Evolutionary conservation across 1,140 invertebrate genomes (phyloP).

Genomic region (Polypedilum pembai): DNA sequence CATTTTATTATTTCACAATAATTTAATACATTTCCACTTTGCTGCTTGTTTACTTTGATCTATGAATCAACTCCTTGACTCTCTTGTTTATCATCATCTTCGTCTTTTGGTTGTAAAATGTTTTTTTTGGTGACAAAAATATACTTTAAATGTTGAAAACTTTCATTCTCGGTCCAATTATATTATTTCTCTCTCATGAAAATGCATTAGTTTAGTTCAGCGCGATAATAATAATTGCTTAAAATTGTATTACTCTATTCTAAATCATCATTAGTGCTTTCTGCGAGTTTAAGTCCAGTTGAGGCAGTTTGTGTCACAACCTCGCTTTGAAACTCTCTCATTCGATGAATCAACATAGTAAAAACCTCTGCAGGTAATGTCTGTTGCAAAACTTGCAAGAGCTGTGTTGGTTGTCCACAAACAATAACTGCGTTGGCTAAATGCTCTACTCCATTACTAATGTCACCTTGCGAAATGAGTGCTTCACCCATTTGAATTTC

Average conservation of each 20-base stretch:
- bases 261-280: constrained; percentile 14
- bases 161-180: too few relatives aligned
- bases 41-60: background rate
- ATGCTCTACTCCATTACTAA: constrained; percentile 88
- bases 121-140: background rate
- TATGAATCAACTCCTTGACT: background rate
- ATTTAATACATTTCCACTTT: constrained; percentile 11
- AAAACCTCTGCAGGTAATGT: constrained; percentile 89
- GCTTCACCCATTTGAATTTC: constrained; percentile 86
- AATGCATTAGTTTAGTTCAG: constrained; percentile 11
- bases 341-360: constrained; percentile 72
- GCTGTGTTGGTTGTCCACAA: constrained; percentile 87
- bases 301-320: background rate
- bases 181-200: background rate
- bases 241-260: background rate
- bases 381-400: constrained; percentile 83
- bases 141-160: background rate
- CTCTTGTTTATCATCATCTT: background rate
- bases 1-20: constrained; percentile 13
- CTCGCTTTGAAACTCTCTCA: constrained; percentile 51
- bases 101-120: background rate
- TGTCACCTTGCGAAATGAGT: constrained; percentile 71
- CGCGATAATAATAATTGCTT: constrained; percentile 9
- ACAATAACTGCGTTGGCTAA: constrained; percentile 91
- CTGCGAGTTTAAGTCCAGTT: background rate